These are phyloP conservation scores for Coleophora deauratella DNA, from an alignment of 2,888 invertebrate genomes.

Conservation along the genomic window DNA sequence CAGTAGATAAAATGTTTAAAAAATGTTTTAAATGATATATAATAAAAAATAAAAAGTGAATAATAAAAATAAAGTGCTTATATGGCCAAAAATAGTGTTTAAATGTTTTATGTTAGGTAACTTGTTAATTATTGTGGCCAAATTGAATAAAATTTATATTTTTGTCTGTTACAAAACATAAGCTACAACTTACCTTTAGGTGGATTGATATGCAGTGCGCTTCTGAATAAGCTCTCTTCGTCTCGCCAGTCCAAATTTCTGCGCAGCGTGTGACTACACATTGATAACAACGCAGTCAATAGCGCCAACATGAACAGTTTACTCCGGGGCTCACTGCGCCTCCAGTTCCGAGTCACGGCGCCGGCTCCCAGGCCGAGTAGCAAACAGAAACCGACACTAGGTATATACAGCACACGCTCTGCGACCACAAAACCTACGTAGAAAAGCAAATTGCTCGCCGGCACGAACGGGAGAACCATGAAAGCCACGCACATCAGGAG, in stretches of 20 bases:
- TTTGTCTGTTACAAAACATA: too few relatives aligned
- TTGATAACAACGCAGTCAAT: slow-evolving; percentile 76
- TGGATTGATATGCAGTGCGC: slow-evolving; percentile 94
- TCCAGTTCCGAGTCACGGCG: slow-evolving; percentile 58
- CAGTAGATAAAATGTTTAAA: too few relatives aligned
- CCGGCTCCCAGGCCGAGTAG: slow-evolving; percentile 84
- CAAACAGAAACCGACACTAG: slow-evolving; percentile 96
- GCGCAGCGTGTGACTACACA: slow-evolving; percentile 84
- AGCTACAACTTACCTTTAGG: slow-evolving; percentile 88
- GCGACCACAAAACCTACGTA: slow-evolving; percentile 99
- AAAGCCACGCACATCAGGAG: slow-evolving; percentile 80
- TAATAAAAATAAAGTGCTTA: too few relatives aligned
- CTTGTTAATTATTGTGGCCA: too few relatives aligned
- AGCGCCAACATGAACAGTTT: slow-evolving; percentile 59
- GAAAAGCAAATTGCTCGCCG: slow-evolving; percentile 96
- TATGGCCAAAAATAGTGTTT: too few relatives aligned
- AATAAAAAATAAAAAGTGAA: too few relatives aligned
- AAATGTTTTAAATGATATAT: too few relatives aligned
- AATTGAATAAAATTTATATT: too few relatives aligned
- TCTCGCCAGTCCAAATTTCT: slow-evolving; percentile 94
- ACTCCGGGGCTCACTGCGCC: slow-evolving; percentile 52
- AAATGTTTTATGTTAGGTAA: too few relatives aligned
- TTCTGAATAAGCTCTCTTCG: slow-evolving; percentile 93
- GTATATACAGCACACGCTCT: slow-evolving; percentile 95
- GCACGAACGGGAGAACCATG: slow-evolving; percentile 93